These are phyloP conservation scores for Oryzias curvinotus DNA, from an alignment of 2,113 vertebrate genomes.

Conservation along the genomic window DNA sequence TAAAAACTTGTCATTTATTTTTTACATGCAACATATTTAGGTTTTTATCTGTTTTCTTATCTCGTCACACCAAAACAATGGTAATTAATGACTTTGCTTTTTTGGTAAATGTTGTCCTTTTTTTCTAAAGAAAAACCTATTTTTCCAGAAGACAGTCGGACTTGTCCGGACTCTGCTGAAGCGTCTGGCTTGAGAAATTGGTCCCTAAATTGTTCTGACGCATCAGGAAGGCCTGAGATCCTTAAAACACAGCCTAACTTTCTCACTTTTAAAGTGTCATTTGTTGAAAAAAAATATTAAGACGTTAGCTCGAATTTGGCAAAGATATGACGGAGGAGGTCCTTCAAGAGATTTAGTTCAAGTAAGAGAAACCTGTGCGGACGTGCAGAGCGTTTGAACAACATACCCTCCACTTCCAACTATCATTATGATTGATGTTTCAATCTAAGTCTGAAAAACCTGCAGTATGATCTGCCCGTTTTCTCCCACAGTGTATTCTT, in stretches of 20 bases:
- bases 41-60: background rate
- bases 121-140: no score
- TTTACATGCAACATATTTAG: background rate
- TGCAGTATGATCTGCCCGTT: background rate
- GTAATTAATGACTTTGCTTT: background rate
- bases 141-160: background rate
- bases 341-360: no score
- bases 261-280: background rate
- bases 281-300: background rate
- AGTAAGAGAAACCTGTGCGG: background rate
- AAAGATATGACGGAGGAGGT: no score
- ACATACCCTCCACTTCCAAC: background rate
- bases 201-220: background rate
- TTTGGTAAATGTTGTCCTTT: background rate
- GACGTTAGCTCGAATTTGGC: no score
- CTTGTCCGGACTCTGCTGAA: background rate
- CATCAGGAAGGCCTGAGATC: background rate
- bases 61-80: background rate
- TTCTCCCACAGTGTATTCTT: constrained; percentile 1
- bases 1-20: background rate
- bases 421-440: background rate
- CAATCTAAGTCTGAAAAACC: constrained; percentile 7
- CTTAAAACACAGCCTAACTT: background rate
- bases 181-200: background rate
- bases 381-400: constrained; percentile 8